Percentiles rank a stretch among this genome's conserved stretches.
phyloP scores from a whole-genome alignment of 2,797 vertebrate genomes.

The Lindbergichthys nudifrons region DNA sequence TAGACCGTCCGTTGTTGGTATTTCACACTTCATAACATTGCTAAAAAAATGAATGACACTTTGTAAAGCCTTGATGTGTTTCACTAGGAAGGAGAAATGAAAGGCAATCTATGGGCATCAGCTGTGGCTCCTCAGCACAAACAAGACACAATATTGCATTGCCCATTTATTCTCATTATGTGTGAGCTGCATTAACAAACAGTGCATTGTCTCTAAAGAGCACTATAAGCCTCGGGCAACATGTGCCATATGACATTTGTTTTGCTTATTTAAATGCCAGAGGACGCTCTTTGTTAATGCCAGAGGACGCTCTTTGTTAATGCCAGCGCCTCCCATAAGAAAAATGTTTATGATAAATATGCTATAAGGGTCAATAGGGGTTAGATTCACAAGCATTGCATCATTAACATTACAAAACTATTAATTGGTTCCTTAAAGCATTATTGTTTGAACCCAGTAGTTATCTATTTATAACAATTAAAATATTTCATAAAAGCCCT shows the following conservation, averaged over 20 bases:
- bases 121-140: conserved; percentile 51
- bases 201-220: conserved; percentile 57
- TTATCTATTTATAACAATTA: conserved; percentile 11
- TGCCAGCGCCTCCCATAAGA: conserved; percentile 56
- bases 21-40: conserved; percentile 57
- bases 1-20: conserved; percentile 46
- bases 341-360: conserved; percentile 39
- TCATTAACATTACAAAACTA: not conserved
- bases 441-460: conserved; percentile 11
- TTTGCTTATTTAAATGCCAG: conserved; percentile 72
- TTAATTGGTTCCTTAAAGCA: conserved; percentile 6
- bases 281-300: conserved; percentile 61
- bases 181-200: conserved; percentile 63
- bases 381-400: conserved; percentile 4
- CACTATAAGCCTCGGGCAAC: conserved; percentile 59
- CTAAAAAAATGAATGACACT: conserved; percentile 54
- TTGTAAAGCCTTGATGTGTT: conserved; percentile 53
- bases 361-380: conserved; percentile 17
- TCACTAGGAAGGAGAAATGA: conserved; percentile 50
- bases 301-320: conserved; percentile 62
- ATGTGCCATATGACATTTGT: conserved; percentile 54
- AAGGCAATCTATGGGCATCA: conserved; percentile 61
- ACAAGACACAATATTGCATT: conserved; percentile 44
- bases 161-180: conserved; percentile 56
- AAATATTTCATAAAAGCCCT: not conserved